A percentile compares a stretch with the other conserved stretches of the same genome.
phyloP scores from a whole-genome alignment of 2,113 vertebrate species.

The Ciconia boyciana region DNA sequence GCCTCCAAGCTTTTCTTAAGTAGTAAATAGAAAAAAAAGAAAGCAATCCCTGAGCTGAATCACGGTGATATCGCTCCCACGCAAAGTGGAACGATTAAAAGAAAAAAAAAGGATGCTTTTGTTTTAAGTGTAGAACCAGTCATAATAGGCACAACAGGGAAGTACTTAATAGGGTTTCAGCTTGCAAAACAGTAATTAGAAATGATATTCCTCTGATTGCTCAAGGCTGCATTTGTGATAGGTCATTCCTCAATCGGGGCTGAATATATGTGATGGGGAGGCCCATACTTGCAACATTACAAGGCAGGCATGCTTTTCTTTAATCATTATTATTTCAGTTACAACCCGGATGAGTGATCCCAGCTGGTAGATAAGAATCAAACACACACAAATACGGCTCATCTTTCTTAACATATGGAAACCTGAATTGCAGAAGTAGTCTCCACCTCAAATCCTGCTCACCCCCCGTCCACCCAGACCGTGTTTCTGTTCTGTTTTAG shows the following conservation, averaged over 20 bases:
- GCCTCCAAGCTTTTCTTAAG: background rate
- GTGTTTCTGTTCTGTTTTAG: background rate
- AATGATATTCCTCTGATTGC: constrained; percentile 61
- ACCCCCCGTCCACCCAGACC: background rate
- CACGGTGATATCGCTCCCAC: background rate
- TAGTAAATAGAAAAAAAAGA: background rate
- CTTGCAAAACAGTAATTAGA: constrained; percentile 62
- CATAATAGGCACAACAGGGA: constrained; percentile 47
- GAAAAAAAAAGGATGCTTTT: constrained; percentile 12
- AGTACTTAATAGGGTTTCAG: constrained; percentile 60
- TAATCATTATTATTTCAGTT: constrained; percentile 69
- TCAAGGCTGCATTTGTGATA: constrained; percentile 42
- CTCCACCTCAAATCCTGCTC: background rate
- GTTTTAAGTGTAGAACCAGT: constrained; percentile 49
- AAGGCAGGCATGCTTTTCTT: constrained; percentile 66
- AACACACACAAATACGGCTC: constrained; percentile 59
- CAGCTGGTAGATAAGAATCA: constrained; percentile 71
- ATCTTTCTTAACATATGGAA: constrained; percentile 67
- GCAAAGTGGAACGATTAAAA: background rate
- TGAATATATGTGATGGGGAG: constrained; percentile 34
- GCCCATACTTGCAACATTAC: constrained; percentile 42
- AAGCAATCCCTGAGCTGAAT: background rate
- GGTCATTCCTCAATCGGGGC: constrained; percentile 28
- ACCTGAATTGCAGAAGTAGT: constrained; percentile 24
- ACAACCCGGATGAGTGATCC: constrained; percentile 66